Conservation (phyloP, 2,888 invertebrate genomes). For the Pterostichus niger region DNA sequence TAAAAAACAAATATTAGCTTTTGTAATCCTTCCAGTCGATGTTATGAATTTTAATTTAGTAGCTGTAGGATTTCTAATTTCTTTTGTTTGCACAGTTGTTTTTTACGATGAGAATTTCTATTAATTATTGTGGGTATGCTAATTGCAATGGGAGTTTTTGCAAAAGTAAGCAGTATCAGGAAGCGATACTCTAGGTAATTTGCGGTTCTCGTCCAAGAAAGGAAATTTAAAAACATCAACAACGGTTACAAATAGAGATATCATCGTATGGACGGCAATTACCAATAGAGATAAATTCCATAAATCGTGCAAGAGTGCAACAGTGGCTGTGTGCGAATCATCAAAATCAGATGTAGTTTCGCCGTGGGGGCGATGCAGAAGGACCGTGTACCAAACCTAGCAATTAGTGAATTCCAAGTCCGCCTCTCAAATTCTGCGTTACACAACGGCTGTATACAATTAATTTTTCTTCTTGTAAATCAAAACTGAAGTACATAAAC, state of each 20-base stretch:
- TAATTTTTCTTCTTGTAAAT: slow-evolving; percentile 66
- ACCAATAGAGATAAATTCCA: slow-evolving; percentile 51
- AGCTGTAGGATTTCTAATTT: neutral
- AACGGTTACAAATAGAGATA: slow-evolving; percentile 48
- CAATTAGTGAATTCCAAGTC: slow-evolving; percentile 61
- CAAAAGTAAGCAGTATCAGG: too few species aligned
- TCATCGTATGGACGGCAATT: slow-evolving; percentile 51
- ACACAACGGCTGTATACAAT: slow-evolving; percentile 57
- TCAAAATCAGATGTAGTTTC: slow-evolving; percentile 54
- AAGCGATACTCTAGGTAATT: neutral
- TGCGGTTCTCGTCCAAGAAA: slow-evolving; percentile 17
- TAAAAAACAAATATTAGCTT: neutral
- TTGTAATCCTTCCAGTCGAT: neutral
- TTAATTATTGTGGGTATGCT: too few species aligned
- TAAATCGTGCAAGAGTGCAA: slow-evolving; percentile 25
- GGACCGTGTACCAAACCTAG: slow-evolving; percentile 25
- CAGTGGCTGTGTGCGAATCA: slow-evolving; percentile 39
- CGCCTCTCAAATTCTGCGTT: slow-evolving; percentile 53
- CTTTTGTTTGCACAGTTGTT: neutral
- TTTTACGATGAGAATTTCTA: neutral
- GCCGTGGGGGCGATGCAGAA: slow-evolving; percentile 52
- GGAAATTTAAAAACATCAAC: neutral
- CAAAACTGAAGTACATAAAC: slow-evolving; percentile 42
- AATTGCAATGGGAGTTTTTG: too few species aligned
- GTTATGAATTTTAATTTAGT: slow-evolving; percentile 11